phyloP scores from a whole-genome alignment of 2,888 invertebrate genomes.

The Meiosimyza decipiens region DNA sequence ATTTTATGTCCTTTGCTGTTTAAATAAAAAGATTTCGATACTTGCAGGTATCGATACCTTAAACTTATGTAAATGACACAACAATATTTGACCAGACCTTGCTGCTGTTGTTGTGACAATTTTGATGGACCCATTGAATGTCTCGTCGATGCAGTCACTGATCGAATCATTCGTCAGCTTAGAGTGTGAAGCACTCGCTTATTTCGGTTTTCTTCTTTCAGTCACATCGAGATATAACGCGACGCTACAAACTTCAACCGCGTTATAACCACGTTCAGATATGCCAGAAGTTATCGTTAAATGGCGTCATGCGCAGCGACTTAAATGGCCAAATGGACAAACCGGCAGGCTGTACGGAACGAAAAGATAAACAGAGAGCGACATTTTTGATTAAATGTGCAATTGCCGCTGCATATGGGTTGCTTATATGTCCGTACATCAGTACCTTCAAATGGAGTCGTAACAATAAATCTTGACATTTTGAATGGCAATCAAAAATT shows the following conservation, averaged over 20 bases:
- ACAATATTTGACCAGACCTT: no score
- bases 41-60: background rate
- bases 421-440: background rate
- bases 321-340: slow-evolving; percentile 19
- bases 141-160: no score
- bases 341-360: background rate
- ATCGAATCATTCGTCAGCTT: no score
- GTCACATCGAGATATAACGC: background rate
- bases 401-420: background rate
- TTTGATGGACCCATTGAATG: no score
- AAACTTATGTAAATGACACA: background rate
- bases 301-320: slow-evolving; percentile 17
- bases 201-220: no score
- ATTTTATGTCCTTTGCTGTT: no score
- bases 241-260: background rate
- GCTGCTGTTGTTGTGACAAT: no score
- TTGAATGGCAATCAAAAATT: slow-evolving; percentile 26
- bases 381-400: background rate
- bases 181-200: no score
- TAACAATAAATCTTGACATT: slow-evolving; percentile 29
- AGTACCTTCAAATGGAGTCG: background rate
- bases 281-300: slow-evolving; percentile 22
- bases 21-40: background rate
- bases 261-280: background rate
- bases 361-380: background rate